A percentile compares a stretch with the other conserved stretches of the same genome.
phyloP scores from a whole-genome alignment of 2,888 invertebrate genomes.

The Athalia circularis region DNA sequence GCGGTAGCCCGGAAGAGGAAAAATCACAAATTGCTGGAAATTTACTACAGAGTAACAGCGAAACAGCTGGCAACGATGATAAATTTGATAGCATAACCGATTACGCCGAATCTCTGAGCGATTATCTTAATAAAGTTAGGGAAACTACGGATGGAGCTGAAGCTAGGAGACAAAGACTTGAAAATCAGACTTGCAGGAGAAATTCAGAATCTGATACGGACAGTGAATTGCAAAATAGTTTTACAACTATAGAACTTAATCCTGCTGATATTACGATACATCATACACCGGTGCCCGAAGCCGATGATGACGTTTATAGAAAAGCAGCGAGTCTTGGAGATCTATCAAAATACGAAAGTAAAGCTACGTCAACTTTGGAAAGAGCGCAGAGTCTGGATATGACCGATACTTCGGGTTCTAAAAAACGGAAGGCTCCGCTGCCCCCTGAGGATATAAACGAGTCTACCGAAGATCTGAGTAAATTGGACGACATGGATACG shows the following conservation, averaged over 20 bases:
- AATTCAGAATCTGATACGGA: constrained; percentile 76
- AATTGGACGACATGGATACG: constrained; percentile 80
- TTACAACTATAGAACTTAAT: constrained; percentile 84
- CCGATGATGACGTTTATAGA: constrained; percentile 77
- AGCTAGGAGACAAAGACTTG: constrained; percentile 42
- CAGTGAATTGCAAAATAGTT: constrained; percentile 71
- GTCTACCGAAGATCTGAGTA: constrained; percentile 69
- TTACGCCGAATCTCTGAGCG: constrained; percentile 62
- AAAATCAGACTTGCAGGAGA: constrained; percentile 54
- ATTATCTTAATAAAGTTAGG: constrained; percentile 59
- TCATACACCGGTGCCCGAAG: constrained; percentile 77
- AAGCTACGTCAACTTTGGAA: constrained; percentile 79
- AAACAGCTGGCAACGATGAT: constrained; percentile 54
- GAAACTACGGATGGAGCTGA: constrained; percentile 54
- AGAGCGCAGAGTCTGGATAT: constrained; percentile 89
- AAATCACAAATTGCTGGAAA: neutral
- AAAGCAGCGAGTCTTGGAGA: constrained; percentile 89
- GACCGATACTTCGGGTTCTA: constrained; percentile 77
- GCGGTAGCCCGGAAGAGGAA: constrained; percentile 6
- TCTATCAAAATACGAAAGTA: constrained; percentile 81
- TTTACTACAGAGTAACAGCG: neutral
- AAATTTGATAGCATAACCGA: constrained; percentile 63
- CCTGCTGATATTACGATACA: constrained; percentile 86
- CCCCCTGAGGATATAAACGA: constrained; percentile 71
- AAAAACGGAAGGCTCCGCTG: constrained; percentile 82